Percentiles rank a stretch among this genome's conserved stretches.
Evolutionary conservation across 92 coral and sea anemone species (phyloP).

Genomic region (Metridium senile): DNA sequence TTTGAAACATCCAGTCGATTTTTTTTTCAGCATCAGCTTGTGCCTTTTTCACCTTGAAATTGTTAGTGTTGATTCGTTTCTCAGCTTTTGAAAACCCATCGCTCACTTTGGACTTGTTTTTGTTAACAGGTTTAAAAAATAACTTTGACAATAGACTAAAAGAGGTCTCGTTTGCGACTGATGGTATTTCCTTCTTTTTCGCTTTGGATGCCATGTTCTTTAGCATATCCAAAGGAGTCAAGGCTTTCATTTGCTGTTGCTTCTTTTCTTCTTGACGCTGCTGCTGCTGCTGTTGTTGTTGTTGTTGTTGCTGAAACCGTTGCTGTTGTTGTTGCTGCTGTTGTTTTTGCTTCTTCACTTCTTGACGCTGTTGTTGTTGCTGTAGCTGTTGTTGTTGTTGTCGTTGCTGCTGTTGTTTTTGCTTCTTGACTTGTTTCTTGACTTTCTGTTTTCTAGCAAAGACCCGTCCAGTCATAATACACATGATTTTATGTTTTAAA

Average conservation of each 20-base stretch:
- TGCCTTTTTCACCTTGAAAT: neutral
- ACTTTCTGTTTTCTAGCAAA: neutral
- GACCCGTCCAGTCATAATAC: neutral
- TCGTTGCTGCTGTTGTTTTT: neutral
- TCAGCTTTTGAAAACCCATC: neutral
- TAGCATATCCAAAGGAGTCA: neutral
- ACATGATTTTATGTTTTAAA: neutral
- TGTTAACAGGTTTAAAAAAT: conserved; percentile 2
- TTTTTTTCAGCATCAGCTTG: neutral
- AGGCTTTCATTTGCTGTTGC: neutral
- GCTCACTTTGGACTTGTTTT: neutral
- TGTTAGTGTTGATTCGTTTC: neutral
- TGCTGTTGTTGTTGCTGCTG: neutral
- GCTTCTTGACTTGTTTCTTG: no score
- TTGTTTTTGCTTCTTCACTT: neutral
- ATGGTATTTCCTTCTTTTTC: neutral
- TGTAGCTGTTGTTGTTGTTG: neutral
- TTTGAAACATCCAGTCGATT: neutral
- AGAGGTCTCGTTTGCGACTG: neutral
- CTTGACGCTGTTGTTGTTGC: neutral
- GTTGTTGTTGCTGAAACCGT: no score
- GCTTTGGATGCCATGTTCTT: neutral
- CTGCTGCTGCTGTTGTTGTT: neutral
- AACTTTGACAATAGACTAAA: neutral
- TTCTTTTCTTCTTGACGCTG: no score